Conservation (phyloP, 2,113 vertebrate genomes). For the Callipepla squamata region DNA sequence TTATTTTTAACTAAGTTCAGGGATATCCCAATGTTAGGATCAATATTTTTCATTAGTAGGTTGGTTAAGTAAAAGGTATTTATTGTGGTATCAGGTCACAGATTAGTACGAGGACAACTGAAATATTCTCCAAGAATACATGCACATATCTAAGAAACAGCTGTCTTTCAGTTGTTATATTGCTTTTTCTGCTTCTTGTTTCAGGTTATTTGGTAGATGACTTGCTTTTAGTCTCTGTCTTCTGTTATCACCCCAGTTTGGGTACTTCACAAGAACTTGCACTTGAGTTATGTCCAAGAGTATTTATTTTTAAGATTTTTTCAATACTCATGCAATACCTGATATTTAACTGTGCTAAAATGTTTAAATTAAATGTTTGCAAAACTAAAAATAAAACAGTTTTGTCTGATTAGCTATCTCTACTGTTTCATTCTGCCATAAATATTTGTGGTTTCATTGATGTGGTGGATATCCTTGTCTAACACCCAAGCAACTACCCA, state of each 20-base stretch:
- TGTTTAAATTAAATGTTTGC: not conserved
- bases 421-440: not conserved
- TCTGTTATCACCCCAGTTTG: not conserved
- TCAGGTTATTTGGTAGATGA: not conserved
- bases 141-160: not conserved
- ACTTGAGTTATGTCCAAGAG: not conserved
- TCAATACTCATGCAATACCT: not conserved
- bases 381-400: not conserved
- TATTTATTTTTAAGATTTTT: not conserved
- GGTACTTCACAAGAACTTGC: not conserved
- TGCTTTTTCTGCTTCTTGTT: not conserved
- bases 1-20: not conserved
- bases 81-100: not conserved
- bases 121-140: not conserved
- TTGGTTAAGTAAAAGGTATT: not conserved
- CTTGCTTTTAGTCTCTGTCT: not conserved
- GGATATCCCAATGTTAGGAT: not conserved
- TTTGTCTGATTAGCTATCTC: not conserved
- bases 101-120: not conserved
- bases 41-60: not conserved
- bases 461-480: not conserved
- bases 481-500: not conserved
- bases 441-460: not conserved
- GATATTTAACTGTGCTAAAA: not conserved
- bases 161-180: not conserved